These are phyloP conservation scores for Hephaestus fuliginosus DNA, from an alignment of 2,797 vertebrate genomes.

Conservation along the genomic window DNA sequence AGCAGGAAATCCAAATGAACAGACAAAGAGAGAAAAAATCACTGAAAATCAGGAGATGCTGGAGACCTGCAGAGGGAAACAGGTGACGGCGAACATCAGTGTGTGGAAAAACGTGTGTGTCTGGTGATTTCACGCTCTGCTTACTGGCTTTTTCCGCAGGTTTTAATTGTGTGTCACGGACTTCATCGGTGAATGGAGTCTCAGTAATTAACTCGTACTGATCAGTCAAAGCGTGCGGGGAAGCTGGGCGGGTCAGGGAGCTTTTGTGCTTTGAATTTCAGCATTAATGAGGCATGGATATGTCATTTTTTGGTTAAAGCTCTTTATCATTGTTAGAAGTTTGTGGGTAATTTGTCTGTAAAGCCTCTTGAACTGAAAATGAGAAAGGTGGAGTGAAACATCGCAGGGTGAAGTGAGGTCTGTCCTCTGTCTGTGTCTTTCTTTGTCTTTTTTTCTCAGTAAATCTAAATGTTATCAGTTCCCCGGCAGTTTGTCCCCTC, in stretches of 20 bases:
- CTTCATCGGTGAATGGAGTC: too few relatives aligned
- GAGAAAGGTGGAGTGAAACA: constrained; percentile 2
- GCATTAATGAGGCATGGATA: neutral
- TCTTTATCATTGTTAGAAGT: neutral
- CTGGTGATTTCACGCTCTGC: neutral
- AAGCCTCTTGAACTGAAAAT: neutral
- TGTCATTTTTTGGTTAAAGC: neutral
- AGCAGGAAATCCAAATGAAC: neutral
- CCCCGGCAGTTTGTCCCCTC: constrained; percentile 29
- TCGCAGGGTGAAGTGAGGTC: neutral
- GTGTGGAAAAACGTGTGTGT: neutral
- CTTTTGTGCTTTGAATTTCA: neutral
- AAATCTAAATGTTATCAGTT: constrained; percentile 54
- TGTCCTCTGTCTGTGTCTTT: neutral
- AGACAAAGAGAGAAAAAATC: neutral
- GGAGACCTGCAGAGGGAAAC: neutral
- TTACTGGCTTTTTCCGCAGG: neutral
- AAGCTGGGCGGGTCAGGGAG: neutral
- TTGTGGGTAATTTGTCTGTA: neutral
- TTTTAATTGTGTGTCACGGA: too few relatives aligned
- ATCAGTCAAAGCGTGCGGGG: neutral
- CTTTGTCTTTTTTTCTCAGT: constrained; percentile 16
- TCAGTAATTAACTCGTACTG: neutral
- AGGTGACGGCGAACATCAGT: neutral
- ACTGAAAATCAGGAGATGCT: neutral